Evolutionary conservation across 2,888 invertebrate genomes (phyloP).

Genomic region (Drosophila infuscata): DNA sequence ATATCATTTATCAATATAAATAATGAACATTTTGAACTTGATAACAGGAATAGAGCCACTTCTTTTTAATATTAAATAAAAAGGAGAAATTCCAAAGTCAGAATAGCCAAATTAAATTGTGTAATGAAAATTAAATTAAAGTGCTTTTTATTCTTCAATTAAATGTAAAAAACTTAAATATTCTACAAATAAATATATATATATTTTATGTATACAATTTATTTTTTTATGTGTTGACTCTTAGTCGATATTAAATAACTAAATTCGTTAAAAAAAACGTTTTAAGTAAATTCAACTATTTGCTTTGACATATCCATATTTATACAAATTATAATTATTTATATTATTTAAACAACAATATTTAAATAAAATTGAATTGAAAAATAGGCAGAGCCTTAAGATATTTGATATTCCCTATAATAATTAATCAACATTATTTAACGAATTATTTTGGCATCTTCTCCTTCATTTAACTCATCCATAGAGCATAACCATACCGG

Average conservation of each 20-base stretch:
- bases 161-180: background rate
- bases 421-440: constrained; percentile 4
- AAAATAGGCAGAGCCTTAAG: background rate
- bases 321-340: background rate
- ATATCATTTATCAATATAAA: background rate
- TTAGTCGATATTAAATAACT: background rate
- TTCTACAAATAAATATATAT: background rate
- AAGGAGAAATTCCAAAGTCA: background rate
- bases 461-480: background rate
- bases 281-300: background rate
- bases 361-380: background rate
- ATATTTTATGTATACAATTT: background rate
- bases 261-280: background rate
- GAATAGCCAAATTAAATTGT: background rate
- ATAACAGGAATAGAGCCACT: background rate
- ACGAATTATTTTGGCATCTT: background rate
- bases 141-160: background rate
- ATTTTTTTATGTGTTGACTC: background rate
- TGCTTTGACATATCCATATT: background rate
- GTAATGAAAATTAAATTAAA: background rate
- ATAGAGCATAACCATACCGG: constrained; percentile 79
- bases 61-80: background rate
- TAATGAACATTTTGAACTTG: background rate
- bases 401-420: background rate
- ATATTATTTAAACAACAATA: background rate